Evolutionary conservation across 2,888 invertebrate species (phyloP).

Genomic region (Electrophaes corylata): DNA sequence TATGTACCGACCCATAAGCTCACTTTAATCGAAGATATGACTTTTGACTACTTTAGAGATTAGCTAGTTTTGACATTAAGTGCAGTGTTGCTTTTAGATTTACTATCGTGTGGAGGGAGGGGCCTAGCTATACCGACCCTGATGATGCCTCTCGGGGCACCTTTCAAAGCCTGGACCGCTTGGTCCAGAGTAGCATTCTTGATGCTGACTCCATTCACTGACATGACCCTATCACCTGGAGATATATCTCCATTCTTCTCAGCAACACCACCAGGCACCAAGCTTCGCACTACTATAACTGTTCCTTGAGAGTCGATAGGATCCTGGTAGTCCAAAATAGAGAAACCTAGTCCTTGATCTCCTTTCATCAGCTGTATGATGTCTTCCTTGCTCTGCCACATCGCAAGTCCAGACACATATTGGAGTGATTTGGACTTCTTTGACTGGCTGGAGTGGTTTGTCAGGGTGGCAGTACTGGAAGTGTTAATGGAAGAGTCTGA

Average conservation of each 20-base stretch:
- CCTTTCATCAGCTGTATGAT: conserved; percentile 96
- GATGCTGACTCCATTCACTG: conserved; percentile 95
- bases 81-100: conserved; percentile 72
- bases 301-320: conserved; percentile 97
- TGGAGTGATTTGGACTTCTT: conserved; percentile 96
- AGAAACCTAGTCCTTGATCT: conserved; percentile 98
- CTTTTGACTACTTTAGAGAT: conserved; percentile 76
- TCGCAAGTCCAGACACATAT: conserved; percentile 96
- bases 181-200: conserved; percentile 96
- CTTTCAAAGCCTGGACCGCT: conserved; percentile 97
- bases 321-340: conserved; percentile 98
- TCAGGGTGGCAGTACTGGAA: conserved; percentile 92
- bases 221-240: conserved; percentile 96
- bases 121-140: conserved; percentile 96
- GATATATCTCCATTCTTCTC: conserved; percentile 96
- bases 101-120: conserved; percentile 79
- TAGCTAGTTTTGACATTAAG: conserved; percentile 74
- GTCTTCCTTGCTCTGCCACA: conserved; percentile 98
- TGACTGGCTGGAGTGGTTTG: conserved; percentile 86
- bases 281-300: conserved; percentile 97
- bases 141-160: conserved; percentile 95
- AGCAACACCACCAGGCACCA: conserved; percentile 99
- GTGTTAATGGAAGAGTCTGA: conserved; percentile 97
- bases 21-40: conserved; percentile 69
- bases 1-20: conserved; percentile 58